phyloP scores from a whole-genome alignment of 2,888 invertebrate genomes.

The Aproaerema taeniolella region DNA sequence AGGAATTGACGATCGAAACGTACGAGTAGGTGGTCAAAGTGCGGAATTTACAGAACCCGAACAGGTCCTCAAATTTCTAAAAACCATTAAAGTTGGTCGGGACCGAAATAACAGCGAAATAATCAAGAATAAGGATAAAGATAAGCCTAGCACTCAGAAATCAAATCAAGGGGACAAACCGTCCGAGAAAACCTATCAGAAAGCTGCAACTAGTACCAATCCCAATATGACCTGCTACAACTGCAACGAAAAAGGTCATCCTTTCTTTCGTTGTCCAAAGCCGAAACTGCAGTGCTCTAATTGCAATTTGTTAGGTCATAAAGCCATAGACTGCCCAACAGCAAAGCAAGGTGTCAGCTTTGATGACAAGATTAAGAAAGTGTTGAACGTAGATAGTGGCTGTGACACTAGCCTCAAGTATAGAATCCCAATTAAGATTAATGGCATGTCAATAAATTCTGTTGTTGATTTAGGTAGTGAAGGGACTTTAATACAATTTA shows the following conservation, averaged over 20 bases:
- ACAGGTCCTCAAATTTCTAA: background rate
- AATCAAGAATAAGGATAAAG: background rate
- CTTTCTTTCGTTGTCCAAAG: conserved; percentile 1
- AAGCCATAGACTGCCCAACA: background rate
- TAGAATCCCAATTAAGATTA: background rate
- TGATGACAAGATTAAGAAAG: background rate
- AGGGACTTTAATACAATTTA: background rate
- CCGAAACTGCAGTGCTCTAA: conserved; percentile 1
- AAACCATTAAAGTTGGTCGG: background rate
- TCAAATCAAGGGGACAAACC: no score
- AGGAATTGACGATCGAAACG: conserved; percentile 5
- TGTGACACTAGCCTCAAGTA: background rate
- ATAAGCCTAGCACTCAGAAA: no score
- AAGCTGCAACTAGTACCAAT: background rate
- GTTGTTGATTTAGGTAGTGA: conserved; percentile 2
- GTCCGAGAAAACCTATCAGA: no score
- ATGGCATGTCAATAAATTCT: background rate
- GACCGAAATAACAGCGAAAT: background rate
- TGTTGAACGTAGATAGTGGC: background rate
- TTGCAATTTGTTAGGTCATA: conserved; percentile 1
- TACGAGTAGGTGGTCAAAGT: conserved; percentile 3
- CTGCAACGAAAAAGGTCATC: conserved; percentile 2
- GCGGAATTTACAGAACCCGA: background rate
- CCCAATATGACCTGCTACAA: background rate
- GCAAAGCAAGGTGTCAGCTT: background rate